phyloP scores from a whole-genome alignment of 2,113 vertebrate genomes.

The Peucedramus taeniatus region DNA sequence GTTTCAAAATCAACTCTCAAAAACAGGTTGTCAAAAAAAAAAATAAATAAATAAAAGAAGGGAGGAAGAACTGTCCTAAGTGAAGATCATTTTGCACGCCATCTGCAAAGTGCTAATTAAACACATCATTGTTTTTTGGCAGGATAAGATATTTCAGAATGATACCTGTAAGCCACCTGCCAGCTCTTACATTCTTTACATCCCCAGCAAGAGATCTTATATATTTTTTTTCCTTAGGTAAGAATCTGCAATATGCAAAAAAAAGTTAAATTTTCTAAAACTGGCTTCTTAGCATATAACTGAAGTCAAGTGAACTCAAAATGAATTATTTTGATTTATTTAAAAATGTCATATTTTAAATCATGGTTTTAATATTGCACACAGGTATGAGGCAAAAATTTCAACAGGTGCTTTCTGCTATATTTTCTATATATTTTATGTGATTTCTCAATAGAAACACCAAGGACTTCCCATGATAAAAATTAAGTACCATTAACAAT shows the following conservation, averaged over 20 bases:
- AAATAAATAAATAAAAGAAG: not conserved
- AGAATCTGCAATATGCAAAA: not conserved
- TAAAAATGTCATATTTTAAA: slow-evolving; percentile 22
- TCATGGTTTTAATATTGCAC: not conserved
- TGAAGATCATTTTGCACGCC: slow-evolving; percentile 53
- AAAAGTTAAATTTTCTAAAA: slow-evolving; percentile 42
- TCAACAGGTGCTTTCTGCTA: not conserved
- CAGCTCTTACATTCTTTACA: slow-evolving; percentile 65
- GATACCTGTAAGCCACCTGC: slow-evolving; percentile 73
- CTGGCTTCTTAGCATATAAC: not conserved
- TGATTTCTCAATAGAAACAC: slow-evolving; percentile 2
- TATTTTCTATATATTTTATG: not conserved
- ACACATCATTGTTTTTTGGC: slow-evolving; percentile 66
- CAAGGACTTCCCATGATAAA: not conserved
- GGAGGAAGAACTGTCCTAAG: not conserved
- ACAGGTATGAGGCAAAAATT: not conserved
- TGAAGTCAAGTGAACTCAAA: not conserved
- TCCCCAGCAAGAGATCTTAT: slow-evolving; percentile 35
- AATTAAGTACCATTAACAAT: slow-evolving; percentile 31
- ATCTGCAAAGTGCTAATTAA: slow-evolving; percentile 74
- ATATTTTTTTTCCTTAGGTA: slow-evolving; percentile 8
- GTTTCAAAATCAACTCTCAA: slow-evolving; percentile 45
- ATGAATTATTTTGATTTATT: slow-evolving; percentile 40
- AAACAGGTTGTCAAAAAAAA: slow-evolving; percentile 40
- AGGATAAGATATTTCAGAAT: slow-evolving; percentile 73